Base-by-base conservation (phyloP, 1,140 invertebrate species). In the Geopemphigus sp. region DNA sequence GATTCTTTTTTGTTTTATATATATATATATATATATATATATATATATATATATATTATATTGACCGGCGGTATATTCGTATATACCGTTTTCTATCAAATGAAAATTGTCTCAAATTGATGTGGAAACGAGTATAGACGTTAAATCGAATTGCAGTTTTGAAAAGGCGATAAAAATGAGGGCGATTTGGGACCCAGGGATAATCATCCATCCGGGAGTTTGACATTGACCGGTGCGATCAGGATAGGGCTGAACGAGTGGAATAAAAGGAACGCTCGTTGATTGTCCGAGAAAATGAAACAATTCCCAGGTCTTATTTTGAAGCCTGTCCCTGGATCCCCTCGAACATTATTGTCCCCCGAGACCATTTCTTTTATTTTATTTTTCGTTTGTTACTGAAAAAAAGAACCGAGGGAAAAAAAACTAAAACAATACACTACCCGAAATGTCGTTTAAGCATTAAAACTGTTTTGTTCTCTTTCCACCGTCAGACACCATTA, bases 271-370 rank as follows among this genome's bases (percentile, higher is more conserved):
- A 78, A 63, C 74, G 57, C 57, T 78, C 74, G 74, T 82, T 82
- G 82, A 82, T 82, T 82, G 82, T 82, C 61, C 78, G 47, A 81
- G 81, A 82, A 82, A 82, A 82, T 82, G 82, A 82, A 82, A 82
- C 82, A 82, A 82, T 82, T 82, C 82, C 82, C 82, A 82, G 81
- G 82, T 81, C 82, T 82, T 82, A 82, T 82, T 82, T 82, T 81
- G 81, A 57, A 61, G 80, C 64, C 26, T 61, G 63, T 68, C 56
- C 70, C 64, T 32, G 80, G 80, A 54, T 61, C 57, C 57, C 54
- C 50, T 59, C 47, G 59, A 74, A 70, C 64, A 50, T 50, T 59
- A 59, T 45, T 32, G 70, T 61, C 70, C 64, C 70, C 45, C 50
- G 80, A 64, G 70, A 54, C 56, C 54, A 12, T 59, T 39, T 63